These are phyloP conservation scores for Hydropsyche betteni DNA, from an alignment of 2,888 invertebrate genomes.

Conservation along the genomic window DNA sequence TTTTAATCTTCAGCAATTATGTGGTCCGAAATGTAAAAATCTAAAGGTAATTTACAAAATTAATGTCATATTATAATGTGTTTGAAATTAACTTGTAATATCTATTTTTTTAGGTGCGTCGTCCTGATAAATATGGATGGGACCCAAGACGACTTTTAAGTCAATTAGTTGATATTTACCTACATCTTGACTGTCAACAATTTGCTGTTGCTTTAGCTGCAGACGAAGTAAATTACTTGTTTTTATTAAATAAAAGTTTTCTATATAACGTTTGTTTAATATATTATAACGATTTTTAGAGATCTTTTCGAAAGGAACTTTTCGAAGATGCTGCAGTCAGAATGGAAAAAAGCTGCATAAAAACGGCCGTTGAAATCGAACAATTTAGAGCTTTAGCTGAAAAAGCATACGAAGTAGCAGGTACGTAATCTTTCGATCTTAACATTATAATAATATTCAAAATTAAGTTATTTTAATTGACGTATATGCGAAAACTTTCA, in stretches of 20 bases:
- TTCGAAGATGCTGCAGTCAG: conserved; percentile 90
- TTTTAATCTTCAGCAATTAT: conserved; percentile 95
- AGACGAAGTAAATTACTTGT: conserved; percentile 78
- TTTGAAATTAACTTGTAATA: background rate
- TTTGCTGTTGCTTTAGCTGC: conserved; percentile 93
- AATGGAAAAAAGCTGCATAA: conserved; percentile 83
- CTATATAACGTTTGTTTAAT: conserved; percentile 35
- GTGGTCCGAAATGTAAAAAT: conserved; percentile 94
- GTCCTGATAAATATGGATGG: conserved; percentile 97
- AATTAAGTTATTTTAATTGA: conserved; percentile 45
- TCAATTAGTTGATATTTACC: conserved; percentile 95
- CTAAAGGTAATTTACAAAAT: conserved; percentile 69
- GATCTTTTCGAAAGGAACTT: conserved; percentile 91
- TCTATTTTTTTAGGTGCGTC: conserved; percentile 73
- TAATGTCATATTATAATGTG: no score
- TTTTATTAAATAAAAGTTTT: background rate
- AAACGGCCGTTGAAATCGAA: conserved; percentile 85
- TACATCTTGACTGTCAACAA: conserved; percentile 91
- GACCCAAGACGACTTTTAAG: conserved; percentile 91
- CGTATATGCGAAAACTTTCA: conserved; percentile 52
- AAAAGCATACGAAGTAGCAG: conserved; percentile 79
- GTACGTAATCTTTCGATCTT: conserved; percentile 55
- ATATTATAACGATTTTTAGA: conserved; percentile 63
- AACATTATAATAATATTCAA: background rate
- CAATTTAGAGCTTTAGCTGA: conserved; percentile 81